A percentile compares a stretch with the other conserved stretches of the same genome.
Conservation (phyloP, 2,888 invertebrate genomes). For the Drosophila mayaguana region DNA sequence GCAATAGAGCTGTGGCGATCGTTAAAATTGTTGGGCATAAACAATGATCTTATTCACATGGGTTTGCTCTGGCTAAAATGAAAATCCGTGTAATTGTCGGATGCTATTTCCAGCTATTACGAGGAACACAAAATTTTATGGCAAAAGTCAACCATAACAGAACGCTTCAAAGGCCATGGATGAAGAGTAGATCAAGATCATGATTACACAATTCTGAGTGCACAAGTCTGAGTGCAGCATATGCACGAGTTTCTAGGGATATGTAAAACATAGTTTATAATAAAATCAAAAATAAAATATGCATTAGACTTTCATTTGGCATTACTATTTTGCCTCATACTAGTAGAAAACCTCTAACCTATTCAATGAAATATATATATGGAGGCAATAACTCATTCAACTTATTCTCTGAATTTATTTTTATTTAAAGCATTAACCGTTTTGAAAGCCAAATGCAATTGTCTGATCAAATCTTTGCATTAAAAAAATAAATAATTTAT, state of each 20-base stretch:
- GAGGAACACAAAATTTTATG: conserved; percentile 48
- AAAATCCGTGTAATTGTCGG: conserved; percentile 45
- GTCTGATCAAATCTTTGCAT: no score
- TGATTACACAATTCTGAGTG: conserved; percentile 15
- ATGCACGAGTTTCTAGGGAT: not conserved
- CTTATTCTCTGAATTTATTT: no score
- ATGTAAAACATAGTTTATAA: no score
- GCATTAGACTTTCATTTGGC: not conserved
- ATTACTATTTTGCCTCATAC: no score
- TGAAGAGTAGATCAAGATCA: conserved; percentile 71
- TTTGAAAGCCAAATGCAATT: no score
- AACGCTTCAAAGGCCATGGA: conserved; percentile 66
- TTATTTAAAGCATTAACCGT: no score
- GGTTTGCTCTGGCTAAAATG: conserved; percentile 44
- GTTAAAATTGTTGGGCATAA: conserved; percentile 62
- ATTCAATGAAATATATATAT: not conserved
- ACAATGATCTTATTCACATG: conserved; percentile 51
- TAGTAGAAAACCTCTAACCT: not conserved
- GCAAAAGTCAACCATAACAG: conserved; percentile 25
- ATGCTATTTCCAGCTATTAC: conserved; percentile 42
- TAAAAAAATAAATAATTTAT: no score
- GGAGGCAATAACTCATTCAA: no score
- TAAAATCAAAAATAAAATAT: not conserved
- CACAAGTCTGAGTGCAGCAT: not conserved
- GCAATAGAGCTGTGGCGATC: conserved; percentile 37